phyloP scores from a whole-genome alignment of 2,113 vertebrate species.

The Lophura nycthemera region DNA sequence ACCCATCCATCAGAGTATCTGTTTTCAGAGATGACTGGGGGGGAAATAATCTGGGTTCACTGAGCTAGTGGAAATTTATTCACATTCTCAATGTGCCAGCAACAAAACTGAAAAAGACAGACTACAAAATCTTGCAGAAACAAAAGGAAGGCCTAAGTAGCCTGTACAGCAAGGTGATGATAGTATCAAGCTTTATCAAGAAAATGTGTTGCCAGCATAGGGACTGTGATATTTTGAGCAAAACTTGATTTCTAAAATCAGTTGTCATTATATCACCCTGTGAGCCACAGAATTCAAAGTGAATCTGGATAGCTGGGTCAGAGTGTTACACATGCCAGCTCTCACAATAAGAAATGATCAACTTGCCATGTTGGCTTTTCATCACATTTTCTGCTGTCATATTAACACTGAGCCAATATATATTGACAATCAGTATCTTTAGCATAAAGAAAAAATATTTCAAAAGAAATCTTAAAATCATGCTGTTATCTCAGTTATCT shows the following conservation, averaged over 20 bases:
- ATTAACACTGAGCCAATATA: not conserved
- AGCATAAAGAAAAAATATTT: not conserved
- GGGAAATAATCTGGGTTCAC: not conserved
- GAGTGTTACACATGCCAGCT: not conserved
- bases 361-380: not conserved
- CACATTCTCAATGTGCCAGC: not conserved
- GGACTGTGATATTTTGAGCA: not conserved
- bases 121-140: not conserved
- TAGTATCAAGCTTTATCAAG: not conserved
- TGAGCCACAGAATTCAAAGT: not conserved
- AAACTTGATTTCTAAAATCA: not conserved
- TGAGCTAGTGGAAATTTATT: not conserved
- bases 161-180: not conserved
- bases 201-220: not conserved
- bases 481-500: too few relatives aligned
- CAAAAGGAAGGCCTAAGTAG: not conserved
- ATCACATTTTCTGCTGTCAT: not conserved
- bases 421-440: not conserved
- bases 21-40: not conserved
- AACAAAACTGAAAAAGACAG: not conserved
- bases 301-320: not conserved
- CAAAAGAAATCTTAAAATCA: not conserved
- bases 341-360: not conserved
- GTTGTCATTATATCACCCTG: not conserved
- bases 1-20: not conserved